Base-by-base conservation (phyloP, 2,797 vertebrate species). In the Anisognathus igniventris region DNA sequence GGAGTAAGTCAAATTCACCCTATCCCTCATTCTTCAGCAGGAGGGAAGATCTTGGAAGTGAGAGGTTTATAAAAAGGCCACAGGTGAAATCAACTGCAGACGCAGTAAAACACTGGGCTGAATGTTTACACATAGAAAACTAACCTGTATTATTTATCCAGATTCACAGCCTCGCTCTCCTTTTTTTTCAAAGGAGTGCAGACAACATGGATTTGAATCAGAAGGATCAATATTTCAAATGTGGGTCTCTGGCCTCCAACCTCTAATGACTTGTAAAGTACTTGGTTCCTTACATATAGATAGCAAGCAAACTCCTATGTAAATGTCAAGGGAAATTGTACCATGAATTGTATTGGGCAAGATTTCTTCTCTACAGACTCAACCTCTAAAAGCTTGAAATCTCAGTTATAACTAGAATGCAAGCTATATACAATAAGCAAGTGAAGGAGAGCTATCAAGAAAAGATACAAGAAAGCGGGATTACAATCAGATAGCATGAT, bases 291-390 rank as follows among this genome's bases (percentile, higher is more conserved):
- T 86, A 86, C 51, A 84, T 45, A 62, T 1, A 42, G 54, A 75
- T 72, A 90, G 65, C 78, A 86, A 92, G 37, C 30, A 88, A 95
- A 83, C n/a, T 51, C 62, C 28, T 64, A 45, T 48, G 31, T 68
- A 96, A 91, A 95, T 71, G 62, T 86, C 83, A 90, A 84, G 60
- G 58, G 47, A 88, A 93, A 65, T 62, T 82, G 60, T 71, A 37
- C 47, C 25, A n/a, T 90, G 68, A 68, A 65, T 75, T 68, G 42
- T 51, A 86, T 1, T n/a, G 27, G n/a, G 24, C 12, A 57, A 62
- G 51, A 70, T 62, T 89, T 87, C 23, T 67, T 82, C 72, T 72
- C 50, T n/a, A 72, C 31, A 92, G 57, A 40, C n/a, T 31, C 50
- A 51, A 39, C 1, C 35, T 35, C 47, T 54, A 60, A 37, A 78